Evolutionary conservation across 2,888 invertebrate species (phyloP).

Genomic region (Labia minor): DNA sequence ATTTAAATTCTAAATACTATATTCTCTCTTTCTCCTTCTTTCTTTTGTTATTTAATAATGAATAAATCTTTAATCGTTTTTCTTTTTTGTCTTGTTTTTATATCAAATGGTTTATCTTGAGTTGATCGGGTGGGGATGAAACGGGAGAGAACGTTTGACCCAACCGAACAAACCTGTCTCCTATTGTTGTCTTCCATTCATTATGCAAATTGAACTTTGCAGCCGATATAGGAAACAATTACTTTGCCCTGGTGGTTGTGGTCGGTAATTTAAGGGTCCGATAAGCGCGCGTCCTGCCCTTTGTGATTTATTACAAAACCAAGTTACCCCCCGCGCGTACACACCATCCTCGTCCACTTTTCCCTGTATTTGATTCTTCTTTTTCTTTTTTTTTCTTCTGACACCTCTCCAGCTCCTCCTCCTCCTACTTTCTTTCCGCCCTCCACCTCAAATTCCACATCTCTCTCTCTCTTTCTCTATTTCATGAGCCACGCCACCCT

Average conservation of each 20-base stretch:
- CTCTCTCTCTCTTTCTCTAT: too few species aligned
- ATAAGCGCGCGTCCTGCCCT: slow-evolving; percentile 4
- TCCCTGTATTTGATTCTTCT: too few species aligned
- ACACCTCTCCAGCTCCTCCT: too few species aligned
- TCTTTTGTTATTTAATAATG: too few species aligned
- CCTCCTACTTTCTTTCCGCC: too few species aligned
- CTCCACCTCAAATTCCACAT: too few species aligned
- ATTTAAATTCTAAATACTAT: too few species aligned
- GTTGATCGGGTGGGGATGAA: too few species aligned
- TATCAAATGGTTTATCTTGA: neutral
- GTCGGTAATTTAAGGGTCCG: slow-evolving; percentile 13
- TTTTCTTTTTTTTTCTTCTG: too few species aligned
- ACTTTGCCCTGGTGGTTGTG: neutral
- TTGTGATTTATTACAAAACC: slow-evolving; percentile 13
- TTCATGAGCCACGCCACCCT: neutral
- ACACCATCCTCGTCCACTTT: neutral
- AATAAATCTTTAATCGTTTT: too few species aligned
- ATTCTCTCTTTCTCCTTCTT: too few species aligned
- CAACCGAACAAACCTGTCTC: slow-evolving; percentile 3
- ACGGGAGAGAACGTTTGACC: too few species aligned
- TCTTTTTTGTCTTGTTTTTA: neutral
- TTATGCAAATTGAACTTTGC: slow-evolving; percentile 13
- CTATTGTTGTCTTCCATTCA: slow-evolving; percentile 8
- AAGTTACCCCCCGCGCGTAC: neutral
- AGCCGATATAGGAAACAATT: slow-evolving; percentile 13